A percentile compares a stretch with the other conserved stretches of the same genome.
Conservation (phyloP, 1,140 invertebrate genomes). For the Babylonia areolata region DNA sequence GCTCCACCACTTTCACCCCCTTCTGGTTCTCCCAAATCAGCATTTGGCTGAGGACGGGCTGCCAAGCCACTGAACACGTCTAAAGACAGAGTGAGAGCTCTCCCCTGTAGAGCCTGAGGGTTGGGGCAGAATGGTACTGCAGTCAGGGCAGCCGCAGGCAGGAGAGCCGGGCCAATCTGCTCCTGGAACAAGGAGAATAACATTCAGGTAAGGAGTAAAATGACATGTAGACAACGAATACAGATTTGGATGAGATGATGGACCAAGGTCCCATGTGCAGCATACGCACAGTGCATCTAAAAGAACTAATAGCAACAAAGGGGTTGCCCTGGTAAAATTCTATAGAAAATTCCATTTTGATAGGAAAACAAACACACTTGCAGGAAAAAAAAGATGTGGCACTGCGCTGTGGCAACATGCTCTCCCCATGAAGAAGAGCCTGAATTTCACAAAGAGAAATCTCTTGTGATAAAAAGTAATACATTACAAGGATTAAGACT, state of each 20-base stretch:
- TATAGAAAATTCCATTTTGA: too few relatives aligned
- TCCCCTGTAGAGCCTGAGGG: neutral
- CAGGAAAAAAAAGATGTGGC: too few relatives aligned
- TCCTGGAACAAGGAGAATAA: neutral
- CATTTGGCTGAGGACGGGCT: neutral
- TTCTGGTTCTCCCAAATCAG: neutral
- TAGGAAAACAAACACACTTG: too few relatives aligned
- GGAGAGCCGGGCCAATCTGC: neutral
- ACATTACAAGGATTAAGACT: too few relatives aligned
- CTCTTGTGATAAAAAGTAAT: too few relatives aligned
- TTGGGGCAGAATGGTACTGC: neutral
- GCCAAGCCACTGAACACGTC: neutral
- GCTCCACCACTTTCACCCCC: neutral
- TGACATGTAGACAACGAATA: too few relatives aligned
- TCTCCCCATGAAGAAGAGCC: too few relatives aligned
- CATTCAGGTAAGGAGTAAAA: neutral
- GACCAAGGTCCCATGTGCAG: neutral
- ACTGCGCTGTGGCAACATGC: too few relatives aligned
- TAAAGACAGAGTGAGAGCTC: neutral
- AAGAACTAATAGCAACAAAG: too few relatives aligned
- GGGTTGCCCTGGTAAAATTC: too few relatives aligned
- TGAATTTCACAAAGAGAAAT: too few relatives aligned
- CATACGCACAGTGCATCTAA: too few relatives aligned
- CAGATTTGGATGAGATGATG: neutral
- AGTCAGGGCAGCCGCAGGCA: neutral